Evolutionary conservation across 1,140 invertebrate species (phyloP), one percentile per base, ranked within the genome.

Genomic region (Lanistes nyassanus): DNA sequence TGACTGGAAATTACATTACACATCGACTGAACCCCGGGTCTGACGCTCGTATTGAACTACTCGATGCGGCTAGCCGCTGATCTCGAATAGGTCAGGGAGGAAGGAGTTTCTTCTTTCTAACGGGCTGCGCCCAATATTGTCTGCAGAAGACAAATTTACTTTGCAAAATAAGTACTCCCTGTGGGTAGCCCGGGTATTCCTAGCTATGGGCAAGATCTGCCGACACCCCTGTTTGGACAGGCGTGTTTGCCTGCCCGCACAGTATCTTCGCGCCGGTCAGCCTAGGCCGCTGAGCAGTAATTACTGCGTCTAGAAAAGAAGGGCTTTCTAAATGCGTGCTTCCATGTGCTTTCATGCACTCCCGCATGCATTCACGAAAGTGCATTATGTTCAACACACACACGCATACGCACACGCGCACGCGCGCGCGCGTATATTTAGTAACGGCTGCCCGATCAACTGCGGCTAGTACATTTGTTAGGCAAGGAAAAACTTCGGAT

Each of bases 61-160:
- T 47, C 42, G 42, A 47, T 47, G 42, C 42, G 42, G 42, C 42
- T 16, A 9, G 42, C 42, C 42, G 42, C 42, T 16, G 42, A 47
- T 47, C 42, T 47, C 42, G 9, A 47, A 47, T 47, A 16, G 42
- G 42, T 47, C 42, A 47, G 42, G 42, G 42, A 47, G 42, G 42
- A 47, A 47, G 19, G 42, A 47, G 42, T 47, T 47, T 47, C 42
- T 47, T 47, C 42, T 47, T 47, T 47, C 42, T 47, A 47, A 47
- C 42, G 19, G 42, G 42, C 42, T 47, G 65, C 36, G 37, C 39
- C 65, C 34, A 67, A 67, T 67, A 67, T 67, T 67, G 65, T 37
- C 65, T 67, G 65, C 65, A 67, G 65, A 39, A 39, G 65, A 37
- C 65, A 67, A 67, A 42, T 67, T 67, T 67, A 67, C 65, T 67